Base-by-base conservation (phyloP, 2,113 vertebrate genomes). In the Marmota monax region DNA sequence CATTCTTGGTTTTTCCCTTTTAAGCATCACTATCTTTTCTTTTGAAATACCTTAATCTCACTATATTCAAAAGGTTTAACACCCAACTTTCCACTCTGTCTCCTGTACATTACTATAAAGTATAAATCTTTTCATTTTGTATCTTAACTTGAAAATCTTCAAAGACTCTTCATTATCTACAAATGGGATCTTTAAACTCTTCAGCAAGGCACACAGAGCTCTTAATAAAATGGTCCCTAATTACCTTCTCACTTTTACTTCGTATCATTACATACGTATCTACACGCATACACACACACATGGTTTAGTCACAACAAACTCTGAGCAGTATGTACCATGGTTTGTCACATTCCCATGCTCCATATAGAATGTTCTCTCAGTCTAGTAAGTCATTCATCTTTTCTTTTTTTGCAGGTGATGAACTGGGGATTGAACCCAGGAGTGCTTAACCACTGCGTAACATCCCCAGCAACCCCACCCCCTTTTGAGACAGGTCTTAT, bases 341-440 rank as follows among this genome's bases (percentile, higher is more conserved):
- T 93, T n/a, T 77, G 69, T 73, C 39, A 84, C 22, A 90, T 67
- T 18, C 53, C 1, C 4, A 34, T 63, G 25, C 25, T 84, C 11
- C 69, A 92, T 51, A 37, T 0, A 61, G 45, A 96, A 94, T 56
- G 6, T 72, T 72, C 11, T 88, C 61, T 63, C 37, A 42, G n/a
- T 61, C 51, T 85, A 34, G 27, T n/a, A 95, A 96, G 61, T 85
- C 74, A 96, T 89, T 88, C 20, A 61, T 61, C 23, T 61, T 25
- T 61, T 25, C 58, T 61, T 61, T 61, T 61, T 61, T 25, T 22
- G 23, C 22, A 18, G 56, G 1, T 5, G 56, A 5, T 5, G 6
- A 10, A 61, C 58, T 25, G 3, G 58, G 23, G 22, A 61, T 61
- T 61, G 58, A 61, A 61, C 58, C 58, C 58, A 61, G 20, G 6